Evolutionary conservation across 2,113 vertebrate genomes (phyloP), one percentile per base, ranked within the genome.

Genomic region (Rafetus swinhoei): DNA sequence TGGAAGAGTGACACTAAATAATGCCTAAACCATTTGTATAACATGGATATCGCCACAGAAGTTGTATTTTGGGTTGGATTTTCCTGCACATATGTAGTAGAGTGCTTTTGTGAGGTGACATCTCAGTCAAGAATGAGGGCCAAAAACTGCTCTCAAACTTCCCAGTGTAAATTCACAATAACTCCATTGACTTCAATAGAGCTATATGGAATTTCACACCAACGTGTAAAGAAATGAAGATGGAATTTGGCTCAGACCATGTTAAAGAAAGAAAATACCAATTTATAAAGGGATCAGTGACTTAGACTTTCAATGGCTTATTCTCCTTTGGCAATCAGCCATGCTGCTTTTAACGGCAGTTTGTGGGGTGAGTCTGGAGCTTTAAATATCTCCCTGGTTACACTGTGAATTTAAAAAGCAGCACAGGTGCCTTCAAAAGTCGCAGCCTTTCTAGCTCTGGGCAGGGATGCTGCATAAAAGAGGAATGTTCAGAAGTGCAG

Each of bases 261-360:
- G 72, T 62, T 87, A 95, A 90, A 39, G 57, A 87, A 95, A 90
- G 62, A 79, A 96, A 87, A 84, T 74, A 88, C 96, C 95, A 92
- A 39, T 92, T 95, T 74, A 79, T 86, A 96, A 94, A 91, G 55
- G 95, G 96, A 93, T 86, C 91, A 95, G 86, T n/a, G 25, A 0
- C 50, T 80, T 79, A 92, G 62, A 65, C 65, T 35, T 60, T 59
- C 22, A 9, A 25, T 59, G 24, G 59, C 53, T 86, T 95, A 72
- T 56, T 82, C 95, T 45, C 45, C 6, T 82, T 96, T 90, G 91
- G 76, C 77, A 80, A 87, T 56, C 93, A 91, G 86, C 88, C 59
- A 74, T 45, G 85, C 88, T 87, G 86, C 79, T 95, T 95, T 91
- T 93, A 82, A 94, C 96, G 91, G 92, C 55, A 88, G 94, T 95